Base-by-base conservation (phyloP, 1,140 invertebrate species). In the Atta colombica region DNA sequence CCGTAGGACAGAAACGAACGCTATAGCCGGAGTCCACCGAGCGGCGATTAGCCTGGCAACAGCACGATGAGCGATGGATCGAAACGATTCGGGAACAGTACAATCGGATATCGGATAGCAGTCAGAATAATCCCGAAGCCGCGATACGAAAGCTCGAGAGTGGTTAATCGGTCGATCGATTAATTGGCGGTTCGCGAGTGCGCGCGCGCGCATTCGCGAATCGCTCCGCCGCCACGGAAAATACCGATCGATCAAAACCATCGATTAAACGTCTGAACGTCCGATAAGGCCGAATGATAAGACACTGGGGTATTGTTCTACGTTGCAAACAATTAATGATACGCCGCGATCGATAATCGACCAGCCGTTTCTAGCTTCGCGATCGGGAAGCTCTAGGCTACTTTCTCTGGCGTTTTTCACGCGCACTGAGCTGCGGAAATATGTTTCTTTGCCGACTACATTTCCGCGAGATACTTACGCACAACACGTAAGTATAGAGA, bases 11-110 rank as follows among this genome's bases (percentile, higher is more conserved):
- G 82, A 77, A 77, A 77, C 82, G 82, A 85, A 74, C 66, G 78
- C 66, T 71, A 45, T 16, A 45, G 55, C 69, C 28, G 8, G 49
- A 21, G 31, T 60, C 51, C 78, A 53, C 53, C n/a, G 35, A 14
- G 53, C 35, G 31, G 31, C 31, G 3, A 0, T 31, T 31, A 74
- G 69, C 55, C 80, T 58, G 69, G 80, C 80, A 75, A 84, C 82
- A 21, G 74, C 31, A 4, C 82, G 82, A 77, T 65, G 63, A 85
- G 82, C 82, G 82, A 85, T 85, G 82, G 82, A 77, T 85, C 82
- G 85, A 39, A 86, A 69, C 85, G 85, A 86, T 86, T 86, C 75
- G 74, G 85, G 75, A 86, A 86, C 75, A 86, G 75, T 86, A 60
- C 85, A 80, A 80, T 86, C 51, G 75, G 35, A 51, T 28, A 28